Evolutionary conservation across 2,888 invertebrate genomes (phyloP).

Genomic region (Spodoptera littoralis): DNA sequence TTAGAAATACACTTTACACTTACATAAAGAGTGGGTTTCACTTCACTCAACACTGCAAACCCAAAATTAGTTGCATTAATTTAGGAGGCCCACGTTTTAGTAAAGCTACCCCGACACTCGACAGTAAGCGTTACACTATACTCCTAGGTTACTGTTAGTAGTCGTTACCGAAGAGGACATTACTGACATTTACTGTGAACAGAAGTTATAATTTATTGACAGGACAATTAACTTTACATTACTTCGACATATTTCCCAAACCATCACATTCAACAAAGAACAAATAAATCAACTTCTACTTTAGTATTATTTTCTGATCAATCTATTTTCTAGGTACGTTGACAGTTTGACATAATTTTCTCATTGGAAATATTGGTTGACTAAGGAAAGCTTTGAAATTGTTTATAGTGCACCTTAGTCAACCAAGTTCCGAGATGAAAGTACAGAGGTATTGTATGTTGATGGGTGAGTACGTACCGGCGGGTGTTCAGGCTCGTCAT

Average conservation of each 20-base stretch:
- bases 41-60: conserved; percentile 88
- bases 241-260: conserved; percentile 28
- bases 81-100: conserved; percentile 70
- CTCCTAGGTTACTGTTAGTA: conserved; percentile 75
- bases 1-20: conserved; percentile 81
- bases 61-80: conserved; percentile 87
- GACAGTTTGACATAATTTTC: conserved; percentile 9
- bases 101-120: conserved; percentile 71
- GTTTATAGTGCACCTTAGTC: conserved; percentile 14
- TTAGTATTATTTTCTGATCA: conserved; percentile 7
- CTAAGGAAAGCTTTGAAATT: conserved; percentile 9
- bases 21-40: conserved; percentile 84
- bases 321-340: conserved; percentile 17
- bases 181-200: conserved; percentile 38
- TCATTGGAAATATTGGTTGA: conserved; percentile 38
- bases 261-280: conserved; percentile 30
- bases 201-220: conserved; percentile 35
- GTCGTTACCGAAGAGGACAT: conserved; percentile 46
- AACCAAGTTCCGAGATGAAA: conserved; percentile 20
- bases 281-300: conserved; percentile 19
- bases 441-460: neutral
- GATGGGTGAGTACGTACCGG: conserved; percentile 70
- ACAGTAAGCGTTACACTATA: conserved; percentile 65
- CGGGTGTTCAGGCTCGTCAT: conserved; percentile 93
- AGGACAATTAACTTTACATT: conserved; percentile 15